Percentiles rank a stretch among this genome's conserved stretches.
phyloP scores from a whole-genome alignment of 2,888 invertebrate species.

The Aphodius granarius region DNA sequence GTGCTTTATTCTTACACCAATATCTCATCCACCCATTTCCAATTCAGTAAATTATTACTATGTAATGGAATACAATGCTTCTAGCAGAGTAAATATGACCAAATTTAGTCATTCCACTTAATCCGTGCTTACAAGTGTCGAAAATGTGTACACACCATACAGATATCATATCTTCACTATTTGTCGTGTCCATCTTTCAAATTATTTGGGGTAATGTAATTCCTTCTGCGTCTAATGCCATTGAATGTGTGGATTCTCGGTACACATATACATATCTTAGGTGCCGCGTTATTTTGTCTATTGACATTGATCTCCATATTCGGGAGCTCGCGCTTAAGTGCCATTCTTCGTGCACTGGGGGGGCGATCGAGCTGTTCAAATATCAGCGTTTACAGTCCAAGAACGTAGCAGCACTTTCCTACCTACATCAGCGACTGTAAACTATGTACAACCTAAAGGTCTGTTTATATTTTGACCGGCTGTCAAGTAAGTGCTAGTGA shows the following conservation, averaged over 20 bases:
- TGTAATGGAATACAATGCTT: neutral
- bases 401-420: neutral
- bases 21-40: no score
- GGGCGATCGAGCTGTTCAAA: neutral
- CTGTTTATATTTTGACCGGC: neutral
- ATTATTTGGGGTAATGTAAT: neutral
- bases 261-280: neutral
- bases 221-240: neutral
- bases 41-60: no score
- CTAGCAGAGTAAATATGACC: neutral
- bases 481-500: no score
- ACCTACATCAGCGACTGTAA: neutral
- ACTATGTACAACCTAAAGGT: neutral
- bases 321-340: neutral
- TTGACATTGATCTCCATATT: neutral
- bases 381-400: neutral
- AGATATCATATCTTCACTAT: neutral
- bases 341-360: neutral
- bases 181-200: neutral
- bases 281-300: neutral
- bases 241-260: neutral
- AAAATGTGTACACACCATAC: neutral
- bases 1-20: no score
- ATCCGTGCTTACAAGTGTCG: neutral
- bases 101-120: neutral